Evolutionary conservation across 2,888 invertebrate species (phyloP).

Genomic region (Drosophila anomelani): DNA sequence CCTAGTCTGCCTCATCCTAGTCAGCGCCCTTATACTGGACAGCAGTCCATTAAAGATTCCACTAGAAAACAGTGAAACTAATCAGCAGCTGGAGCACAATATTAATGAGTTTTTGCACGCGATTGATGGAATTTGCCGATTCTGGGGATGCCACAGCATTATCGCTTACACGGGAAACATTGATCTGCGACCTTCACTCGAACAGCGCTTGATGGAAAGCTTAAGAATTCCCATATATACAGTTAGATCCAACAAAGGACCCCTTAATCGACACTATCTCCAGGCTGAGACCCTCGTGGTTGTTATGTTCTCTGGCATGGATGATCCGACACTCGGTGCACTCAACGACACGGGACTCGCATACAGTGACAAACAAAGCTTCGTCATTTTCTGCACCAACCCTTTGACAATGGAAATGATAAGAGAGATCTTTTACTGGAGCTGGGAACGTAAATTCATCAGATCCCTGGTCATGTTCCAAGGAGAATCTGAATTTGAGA

Average conservation of each 20-base stretch:
- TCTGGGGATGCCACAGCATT: not conserved
- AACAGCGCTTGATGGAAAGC: conserved; percentile 4
- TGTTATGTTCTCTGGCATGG: conserved; percentile 13
- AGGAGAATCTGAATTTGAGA: not conserved
- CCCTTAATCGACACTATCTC: not conserved
- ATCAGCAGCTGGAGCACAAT: not conserved
- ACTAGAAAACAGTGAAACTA: not conserved
- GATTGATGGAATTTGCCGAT: not conserved
- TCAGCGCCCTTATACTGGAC: not conserved
- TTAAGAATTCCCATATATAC: conserved; percentile 1
- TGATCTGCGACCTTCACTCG: not conserved
- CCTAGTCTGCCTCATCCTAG: not conserved
- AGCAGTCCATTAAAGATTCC: not conserved
- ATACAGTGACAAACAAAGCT: not conserved
- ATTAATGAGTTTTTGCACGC: not conserved
- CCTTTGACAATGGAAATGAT: not conserved
- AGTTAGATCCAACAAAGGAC: not conserved
- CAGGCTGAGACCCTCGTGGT: not conserved
- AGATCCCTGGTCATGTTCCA: not conserved
- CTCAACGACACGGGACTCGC: not conserved
- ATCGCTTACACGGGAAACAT: conserved; percentile 7
- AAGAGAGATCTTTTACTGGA: conserved; percentile 9
- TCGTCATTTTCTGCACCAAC: not conserved
- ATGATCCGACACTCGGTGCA: conserved; percentile 9
- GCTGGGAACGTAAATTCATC: not conserved